Evolutionary conservation across 2,113 vertebrate species (phyloP).

Genomic region (Dipodomys merriami): DNA sequence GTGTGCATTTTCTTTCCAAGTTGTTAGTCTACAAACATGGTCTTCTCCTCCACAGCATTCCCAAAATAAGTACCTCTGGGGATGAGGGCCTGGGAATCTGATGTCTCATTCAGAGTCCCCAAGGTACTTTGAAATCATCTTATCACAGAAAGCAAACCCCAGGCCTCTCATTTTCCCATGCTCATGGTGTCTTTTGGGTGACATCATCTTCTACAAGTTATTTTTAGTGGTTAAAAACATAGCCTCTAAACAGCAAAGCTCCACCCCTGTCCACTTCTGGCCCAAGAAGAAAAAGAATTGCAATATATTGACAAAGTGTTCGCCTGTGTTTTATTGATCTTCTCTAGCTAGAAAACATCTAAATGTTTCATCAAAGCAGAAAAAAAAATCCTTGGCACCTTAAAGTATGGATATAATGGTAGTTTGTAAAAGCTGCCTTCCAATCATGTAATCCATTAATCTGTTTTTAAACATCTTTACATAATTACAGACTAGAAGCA

Average conservation of each 20-base stretch:
- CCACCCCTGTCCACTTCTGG: background rate
- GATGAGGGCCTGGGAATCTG: background rate
- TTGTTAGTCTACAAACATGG: constrained; percentile 4
- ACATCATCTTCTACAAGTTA: constrained; percentile 69
- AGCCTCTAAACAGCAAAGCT: background rate
- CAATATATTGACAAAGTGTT: constrained; percentile 39
- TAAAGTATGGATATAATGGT: background rate
- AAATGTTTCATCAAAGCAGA: constrained; percentile 23
- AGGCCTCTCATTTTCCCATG: constrained; percentile 65
- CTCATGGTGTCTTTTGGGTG: constrained; percentile 53
- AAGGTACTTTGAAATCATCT: constrained; percentile 63
- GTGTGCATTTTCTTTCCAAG: background rate
- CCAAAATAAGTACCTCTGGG: constrained; percentile 67
- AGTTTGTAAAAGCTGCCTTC: background rate
- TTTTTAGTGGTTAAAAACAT: constrained; percentile 63
- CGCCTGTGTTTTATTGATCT: background rate
- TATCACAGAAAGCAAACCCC: constrained; percentile 67
- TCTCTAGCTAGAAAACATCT: constrained; percentile 19
- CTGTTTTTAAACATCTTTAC: background rate
- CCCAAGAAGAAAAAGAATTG: constrained; percentile 56
- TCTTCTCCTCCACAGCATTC: constrained; percentile 56
- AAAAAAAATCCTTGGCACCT: background rate
- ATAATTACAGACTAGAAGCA: constrained; percentile 22
- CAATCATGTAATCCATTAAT: background rate
- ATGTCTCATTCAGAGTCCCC: constrained; percentile 33